A percentile compares a stretch with the other conserved stretches of the same genome.
These are phyloP conservation scores for Meles meles DNA, from an alignment of 2,113 vertebrate genomes.

Conservation along the genomic window DNA sequence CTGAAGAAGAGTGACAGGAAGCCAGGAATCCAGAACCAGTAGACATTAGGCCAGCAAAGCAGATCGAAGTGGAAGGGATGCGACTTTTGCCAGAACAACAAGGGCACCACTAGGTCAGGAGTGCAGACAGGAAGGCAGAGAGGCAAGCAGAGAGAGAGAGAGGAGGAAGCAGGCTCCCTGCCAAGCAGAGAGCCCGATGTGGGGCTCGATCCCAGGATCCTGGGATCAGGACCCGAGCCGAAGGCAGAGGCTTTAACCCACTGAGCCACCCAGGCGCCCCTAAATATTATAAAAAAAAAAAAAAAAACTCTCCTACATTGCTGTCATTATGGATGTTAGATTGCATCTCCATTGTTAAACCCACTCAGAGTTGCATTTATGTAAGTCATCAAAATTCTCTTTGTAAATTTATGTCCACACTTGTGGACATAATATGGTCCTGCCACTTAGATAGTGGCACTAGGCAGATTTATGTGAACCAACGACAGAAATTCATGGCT, in stretches of 20 bases:
- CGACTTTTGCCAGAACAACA: not conserved
- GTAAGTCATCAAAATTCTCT: not conserved
- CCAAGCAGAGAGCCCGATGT: too few species aligned
- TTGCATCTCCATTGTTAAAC: not conserved
- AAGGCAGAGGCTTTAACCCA: too few species aligned
- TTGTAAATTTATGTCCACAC: not conserved
- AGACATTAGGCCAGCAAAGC: constrained; percentile 64
- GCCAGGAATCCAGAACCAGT: constrained; percentile 52
- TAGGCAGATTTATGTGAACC: not conserved
- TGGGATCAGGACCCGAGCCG: too few species aligned
- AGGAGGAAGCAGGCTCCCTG: too few species aligned
- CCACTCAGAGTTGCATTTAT: not conserved
- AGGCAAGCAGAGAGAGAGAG: too few species aligned
- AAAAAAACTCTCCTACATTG: not conserved
- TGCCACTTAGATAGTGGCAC: not conserved
- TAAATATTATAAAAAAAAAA: too few species aligned
- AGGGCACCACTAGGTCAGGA: not conserved
- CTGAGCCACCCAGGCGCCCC: too few species aligned
- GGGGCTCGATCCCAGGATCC: too few species aligned
- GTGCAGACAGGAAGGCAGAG: not conserved
- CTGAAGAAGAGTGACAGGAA: constrained; percentile 78
- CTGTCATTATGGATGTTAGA: not conserved
- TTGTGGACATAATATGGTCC: not conserved
- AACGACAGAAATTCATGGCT: not conserved
- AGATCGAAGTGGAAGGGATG: not conserved